phyloP scores from a whole-genome alignment of 1,140 invertebrate species.

The Brachionus angularis region DNA sequence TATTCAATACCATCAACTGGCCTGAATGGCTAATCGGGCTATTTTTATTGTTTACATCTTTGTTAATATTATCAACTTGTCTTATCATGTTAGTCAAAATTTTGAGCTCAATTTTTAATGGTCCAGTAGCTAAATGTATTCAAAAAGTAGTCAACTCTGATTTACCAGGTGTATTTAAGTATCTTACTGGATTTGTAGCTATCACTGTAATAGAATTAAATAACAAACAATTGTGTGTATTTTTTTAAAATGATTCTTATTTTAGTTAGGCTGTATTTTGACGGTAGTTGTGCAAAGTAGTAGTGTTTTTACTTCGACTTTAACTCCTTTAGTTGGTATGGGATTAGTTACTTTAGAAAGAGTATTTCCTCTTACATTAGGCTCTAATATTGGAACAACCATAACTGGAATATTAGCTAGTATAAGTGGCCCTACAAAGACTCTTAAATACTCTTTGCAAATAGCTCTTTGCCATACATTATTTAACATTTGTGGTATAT shows the following conservation, averaged over 20 bases:
- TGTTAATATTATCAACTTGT: conserved; percentile 50
- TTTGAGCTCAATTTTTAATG: conserved; percentile 59
- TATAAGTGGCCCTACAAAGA: conserved; percentile 56
- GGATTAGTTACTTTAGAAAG: conserved; percentile 64
- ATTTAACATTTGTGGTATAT: conserved; percentile 64
- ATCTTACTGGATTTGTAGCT: conserved; percentile 63
- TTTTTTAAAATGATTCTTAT: conserved; percentile 50
- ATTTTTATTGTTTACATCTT: neutral
- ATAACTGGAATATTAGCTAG: conserved; percentile 62
- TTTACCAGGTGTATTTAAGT: conserved; percentile 57
- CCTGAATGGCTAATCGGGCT: conserved; percentile 33
- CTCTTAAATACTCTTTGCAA: conserved; percentile 60
- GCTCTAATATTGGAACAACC: conserved; percentile 66
- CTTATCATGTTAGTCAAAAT: conserved; percentile 64
- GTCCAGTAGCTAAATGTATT: conserved; percentile 60
- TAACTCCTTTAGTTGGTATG: conserved; percentile 66
- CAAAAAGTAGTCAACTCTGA: conserved; percentile 62
- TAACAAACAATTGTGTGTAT: neutral
- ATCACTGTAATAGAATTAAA: conserved; percentile 49
- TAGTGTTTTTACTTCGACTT: conserved; percentile 65
- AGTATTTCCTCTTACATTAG: conserved; percentile 65
- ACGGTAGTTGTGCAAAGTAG: conserved; percentile 66
- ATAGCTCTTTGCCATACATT: conserved; percentile 65
- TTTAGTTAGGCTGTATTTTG: conserved; percentile 60
- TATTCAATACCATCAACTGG: conserved; percentile 11